A percentile compares a stretch with the other conserved stretches of the same genome.
These are phyloP conservation scores for Spilarctia lutea DNA, from an alignment of 2,888 invertebrate genomes.

Conservation along the genomic window DNA sequence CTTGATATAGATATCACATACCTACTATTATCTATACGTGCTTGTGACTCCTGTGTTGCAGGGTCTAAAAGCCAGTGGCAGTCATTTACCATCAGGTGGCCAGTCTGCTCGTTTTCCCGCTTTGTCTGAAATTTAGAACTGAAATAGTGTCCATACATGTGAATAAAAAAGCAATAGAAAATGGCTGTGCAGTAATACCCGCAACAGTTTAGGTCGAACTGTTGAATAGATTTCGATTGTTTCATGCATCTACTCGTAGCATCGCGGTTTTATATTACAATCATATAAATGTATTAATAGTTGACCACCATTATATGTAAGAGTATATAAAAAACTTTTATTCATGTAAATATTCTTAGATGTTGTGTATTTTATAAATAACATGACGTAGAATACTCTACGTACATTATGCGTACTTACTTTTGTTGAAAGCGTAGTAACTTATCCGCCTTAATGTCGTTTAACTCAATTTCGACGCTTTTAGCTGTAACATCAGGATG, in stretches of 20 bases:
- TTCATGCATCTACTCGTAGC: not conserved
- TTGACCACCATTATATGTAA: too few relatives aligned
- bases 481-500: conserved; percentile 76
- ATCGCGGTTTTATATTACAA: not conserved
- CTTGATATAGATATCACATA: not conserved
- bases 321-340: too few relatives aligned
- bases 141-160: too few relatives aligned
- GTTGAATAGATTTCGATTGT: not conserved
- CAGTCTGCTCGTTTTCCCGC: too few relatives aligned
- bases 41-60: too few relatives aligned
- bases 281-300: not conserved
- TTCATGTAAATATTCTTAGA: too few relatives aligned
- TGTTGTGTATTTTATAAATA: too few relatives aligned
- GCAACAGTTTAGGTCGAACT: not conserved
- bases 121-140: too few relatives aligned
- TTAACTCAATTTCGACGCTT: conserved; percentile 6
- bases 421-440: conserved; percentile 20
- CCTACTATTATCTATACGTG: not conserved
- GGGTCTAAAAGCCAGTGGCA: too few relatives aligned
- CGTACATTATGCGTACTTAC: conserved; percentile 4
- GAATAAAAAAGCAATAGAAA: too few relatives aligned
- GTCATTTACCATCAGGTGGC: too few relatives aligned
- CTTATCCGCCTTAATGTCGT: conserved; percentile 20
- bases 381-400: not conserved
- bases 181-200: not conserved